These are phyloP conservation scores for Perca schrenkii DNA, from an alignment of 2,113 vertebrate species.

Conservation along the genomic window DNA sequence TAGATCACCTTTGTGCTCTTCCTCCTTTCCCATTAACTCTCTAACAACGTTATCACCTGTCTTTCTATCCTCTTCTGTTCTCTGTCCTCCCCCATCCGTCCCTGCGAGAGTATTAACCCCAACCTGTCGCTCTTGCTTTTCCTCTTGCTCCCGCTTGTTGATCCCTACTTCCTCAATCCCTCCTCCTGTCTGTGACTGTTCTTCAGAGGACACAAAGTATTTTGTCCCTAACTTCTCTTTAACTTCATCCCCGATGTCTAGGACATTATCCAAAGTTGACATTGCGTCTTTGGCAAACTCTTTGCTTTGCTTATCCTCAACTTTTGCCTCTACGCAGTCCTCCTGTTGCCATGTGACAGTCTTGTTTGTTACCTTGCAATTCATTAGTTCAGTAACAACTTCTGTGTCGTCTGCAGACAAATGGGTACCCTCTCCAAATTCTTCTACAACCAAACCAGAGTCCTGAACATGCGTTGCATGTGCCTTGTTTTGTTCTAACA, in stretches of 20 bases:
- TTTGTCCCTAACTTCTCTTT: background rate
- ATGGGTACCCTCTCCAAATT: no score
- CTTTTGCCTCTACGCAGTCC: background rate
- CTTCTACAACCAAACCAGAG: no score
- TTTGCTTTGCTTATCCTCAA: conserved; percentile 8
- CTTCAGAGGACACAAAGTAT: background rate
- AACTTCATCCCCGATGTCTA: background rate
- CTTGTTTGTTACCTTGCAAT: no score
- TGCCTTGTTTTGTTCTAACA: no score
- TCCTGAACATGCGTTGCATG: no score
- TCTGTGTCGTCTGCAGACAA: no score
- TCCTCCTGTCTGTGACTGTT: conserved; percentile 12
- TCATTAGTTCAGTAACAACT: no score
- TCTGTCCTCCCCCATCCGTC: conserved; percentile 8
- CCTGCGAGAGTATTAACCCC: conserved; percentile 12
- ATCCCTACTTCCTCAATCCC: conserved; percentile 10
- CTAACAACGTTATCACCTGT: background rate
- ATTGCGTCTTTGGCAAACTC: background rate
- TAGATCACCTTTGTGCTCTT: conserved; percentile 6
- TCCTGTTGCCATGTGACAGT: background rate
- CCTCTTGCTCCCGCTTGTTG: conserved; percentile 19
- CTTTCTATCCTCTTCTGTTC: background rate
- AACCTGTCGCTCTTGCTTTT: conserved; percentile 26
- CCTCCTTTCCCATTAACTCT: conserved; percentile 21
- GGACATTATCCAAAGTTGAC: background rate